Percentiles rank a stretch among this genome's conserved stretches.
Conservation (phyloP, 2,888 invertebrate species). For the Pasiphila rectangulata region DNA sequence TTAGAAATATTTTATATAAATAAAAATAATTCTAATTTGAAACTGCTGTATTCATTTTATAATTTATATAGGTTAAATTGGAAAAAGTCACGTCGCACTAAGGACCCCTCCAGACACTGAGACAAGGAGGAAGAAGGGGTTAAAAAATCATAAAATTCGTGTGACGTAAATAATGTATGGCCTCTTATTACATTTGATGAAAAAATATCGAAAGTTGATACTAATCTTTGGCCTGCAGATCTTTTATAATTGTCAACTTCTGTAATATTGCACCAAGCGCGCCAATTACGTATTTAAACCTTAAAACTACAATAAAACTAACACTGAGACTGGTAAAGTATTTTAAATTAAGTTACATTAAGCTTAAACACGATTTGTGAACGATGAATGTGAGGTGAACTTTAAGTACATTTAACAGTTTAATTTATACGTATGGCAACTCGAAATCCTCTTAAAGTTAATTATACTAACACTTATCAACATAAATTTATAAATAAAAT, state of each 20-base stretch:
- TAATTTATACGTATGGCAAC: conserved; percentile 72
- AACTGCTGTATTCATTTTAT: no score
- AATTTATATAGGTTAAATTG: no score
- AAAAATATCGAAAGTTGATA: conserved; percentile 48
- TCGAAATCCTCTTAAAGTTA: conserved; percentile 50
- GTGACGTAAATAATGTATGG: no score
- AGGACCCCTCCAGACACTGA: no score
- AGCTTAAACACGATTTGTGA: conserved; percentile 31
- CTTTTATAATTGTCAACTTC: conserved; percentile 59
- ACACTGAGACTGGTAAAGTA: conserved; percentile 54
- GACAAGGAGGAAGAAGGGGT: no score
- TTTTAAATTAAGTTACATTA: conserved; percentile 25
- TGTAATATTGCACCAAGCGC: conserved; percentile 55
- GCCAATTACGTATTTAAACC: conserved; percentile 40
- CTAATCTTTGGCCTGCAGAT: conserved; percentile 80
- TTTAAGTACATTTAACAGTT: conserved; percentile 70
- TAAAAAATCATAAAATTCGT: no score
- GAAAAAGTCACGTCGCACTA: no score
- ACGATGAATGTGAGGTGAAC: conserved; percentile 35
- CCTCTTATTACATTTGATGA: conserved; percentile 36
- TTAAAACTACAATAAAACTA: conserved; percentile 42
- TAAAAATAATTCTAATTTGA: no score
- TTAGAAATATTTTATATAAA: no score
- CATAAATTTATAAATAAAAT: conserved; percentile 60
- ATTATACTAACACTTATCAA: conserved; percentile 50